Evolutionary conservation across 2,888 invertebrate species (phyloP).

Genomic region (Drosophila borborema): DNA sequence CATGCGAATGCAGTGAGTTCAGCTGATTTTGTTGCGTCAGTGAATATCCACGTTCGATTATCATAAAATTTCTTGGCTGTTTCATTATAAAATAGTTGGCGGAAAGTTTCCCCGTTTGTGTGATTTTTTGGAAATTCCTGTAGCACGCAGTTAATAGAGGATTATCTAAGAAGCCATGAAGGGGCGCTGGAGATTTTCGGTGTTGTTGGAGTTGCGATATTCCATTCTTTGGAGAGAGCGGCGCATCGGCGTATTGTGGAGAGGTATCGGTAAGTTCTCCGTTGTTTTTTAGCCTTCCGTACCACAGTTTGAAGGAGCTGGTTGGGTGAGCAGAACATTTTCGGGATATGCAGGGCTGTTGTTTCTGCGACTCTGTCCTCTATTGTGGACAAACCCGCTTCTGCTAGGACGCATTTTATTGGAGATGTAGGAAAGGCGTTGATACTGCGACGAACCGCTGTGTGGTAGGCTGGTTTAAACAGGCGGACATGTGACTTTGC

Average conservation of each 20-base stretch:
- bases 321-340: slow-evolving; percentile 13
- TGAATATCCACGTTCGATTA: slow-evolving; percentile 8
- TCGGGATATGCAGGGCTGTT: slow-evolving; percentile 4
- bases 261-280: neutral
- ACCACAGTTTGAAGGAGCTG: neutral
- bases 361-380: slow-evolving; percentile 1
- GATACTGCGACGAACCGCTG: neutral
- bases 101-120: slow-evolving; percentile 4
- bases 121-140: neutral
- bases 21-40: slow-evolving; percentile 14
- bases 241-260: neutral
- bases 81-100: neutral
- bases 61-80: neutral
- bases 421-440: neutral
- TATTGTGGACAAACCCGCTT: neutral
- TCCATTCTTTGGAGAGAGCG: slow-evolving; percentile 3
- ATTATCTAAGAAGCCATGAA: slow-evolving; percentile 6
- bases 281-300: neutral
- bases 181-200: slow-evolving; percentile 6
- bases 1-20: neutral
- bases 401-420: slow-evolving; percentile 2
- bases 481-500: neutral
- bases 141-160: slow-evolving; percentile 1
- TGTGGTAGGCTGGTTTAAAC: neutral
- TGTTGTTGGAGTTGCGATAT: slow-evolving; percentile 8